phyloP scores from a whole-genome alignment of 2,797 vertebrate species.

The Aeoliscus strigatus region DNA sequence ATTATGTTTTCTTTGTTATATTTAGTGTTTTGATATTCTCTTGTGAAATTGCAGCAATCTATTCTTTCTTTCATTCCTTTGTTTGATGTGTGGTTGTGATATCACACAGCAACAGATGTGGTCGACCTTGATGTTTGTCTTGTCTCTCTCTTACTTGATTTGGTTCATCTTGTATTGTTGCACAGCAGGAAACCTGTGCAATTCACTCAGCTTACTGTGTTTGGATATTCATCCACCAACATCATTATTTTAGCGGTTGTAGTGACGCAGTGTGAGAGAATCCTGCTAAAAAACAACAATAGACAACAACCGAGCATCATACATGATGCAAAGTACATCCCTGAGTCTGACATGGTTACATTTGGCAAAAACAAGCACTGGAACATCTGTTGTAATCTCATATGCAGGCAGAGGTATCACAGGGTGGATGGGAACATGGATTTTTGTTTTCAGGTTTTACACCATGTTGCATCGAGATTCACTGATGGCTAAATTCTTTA shows the following conservation, averaged over 20 bases:
- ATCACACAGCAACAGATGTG: slow-evolving; percentile 14
- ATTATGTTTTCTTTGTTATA: neutral
- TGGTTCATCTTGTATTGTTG: slow-evolving; percentile 39
- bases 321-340: neutral
- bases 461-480: slow-evolving; percentile 36
- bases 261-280: slow-evolving; percentile 20
- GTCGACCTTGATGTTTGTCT: slow-evolving; percentile 35
- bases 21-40: slow-evolving; percentile 3
- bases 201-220: slow-evolving; percentile 40
- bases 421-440: neutral
- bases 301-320: neutral
- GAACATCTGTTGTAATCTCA: slow-evolving; percentile 39
- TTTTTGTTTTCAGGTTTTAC: slow-evolving; percentile 27
- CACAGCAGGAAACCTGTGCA: slow-evolving; percentile 36
- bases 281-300: too few species aligned
- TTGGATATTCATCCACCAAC: slow-evolving; percentile 21
- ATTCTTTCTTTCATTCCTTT: slow-evolving; percentile 30
- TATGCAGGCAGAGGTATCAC: slow-evolving; percentile 23
- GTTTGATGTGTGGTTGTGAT: slow-evolving; percentile 15
- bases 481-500: slow-evolving; percentile 36
- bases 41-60: slow-evolving; percentile 19
- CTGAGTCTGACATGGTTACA: slow-evolving; percentile 11
- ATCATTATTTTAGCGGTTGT: slow-evolving; percentile 40
- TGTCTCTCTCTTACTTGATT: slow-evolving; percentile 41
- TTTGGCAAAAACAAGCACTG: slow-evolving; percentile 5